A percentile compares a stretch with the other conserved stretches of the same genome.
These are phyloP conservation scores for Arizona elegans DNA, from an alignment of 2,113 vertebrate species.

Conservation along the genomic window DNA sequence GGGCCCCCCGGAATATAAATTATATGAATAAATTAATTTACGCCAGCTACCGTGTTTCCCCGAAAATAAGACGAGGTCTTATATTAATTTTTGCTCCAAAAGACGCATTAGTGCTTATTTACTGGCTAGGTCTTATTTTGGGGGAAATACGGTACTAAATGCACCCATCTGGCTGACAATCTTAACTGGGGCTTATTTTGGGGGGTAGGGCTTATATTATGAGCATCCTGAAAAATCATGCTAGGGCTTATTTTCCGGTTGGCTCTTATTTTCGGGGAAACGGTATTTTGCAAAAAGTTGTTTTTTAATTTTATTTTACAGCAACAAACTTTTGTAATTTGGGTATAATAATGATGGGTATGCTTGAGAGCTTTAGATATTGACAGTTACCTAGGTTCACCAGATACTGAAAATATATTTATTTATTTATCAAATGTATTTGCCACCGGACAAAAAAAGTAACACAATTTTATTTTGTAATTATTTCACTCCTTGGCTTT, in stretches of 20 bases:
- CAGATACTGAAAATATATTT: not conserved
- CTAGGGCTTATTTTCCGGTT: too few relatives aligned
- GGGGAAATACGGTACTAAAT: too few relatives aligned
- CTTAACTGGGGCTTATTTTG: too few relatives aligned
- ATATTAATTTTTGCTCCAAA: too few relatives aligned
- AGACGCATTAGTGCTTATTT: too few relatives aligned
- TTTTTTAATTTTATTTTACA: not conserved
- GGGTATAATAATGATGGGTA: not conserved
- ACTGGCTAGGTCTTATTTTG: too few relatives aligned
- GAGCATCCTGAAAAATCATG: too few relatives aligned
- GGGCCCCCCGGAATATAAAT: not conserved
- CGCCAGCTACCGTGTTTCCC: not conserved
- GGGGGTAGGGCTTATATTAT: too few relatives aligned
- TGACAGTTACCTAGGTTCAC: not conserved
- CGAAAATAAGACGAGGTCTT: too few relatives aligned
- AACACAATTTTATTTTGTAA: not conserved
- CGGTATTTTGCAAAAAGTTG: not conserved
- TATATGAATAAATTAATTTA: not conserved
- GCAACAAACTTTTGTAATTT: not conserved
- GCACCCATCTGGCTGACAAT: too few relatives aligned
- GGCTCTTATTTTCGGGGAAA: too few relatives aligned
- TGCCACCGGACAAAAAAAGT: not conserved
- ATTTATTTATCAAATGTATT: not conserved
- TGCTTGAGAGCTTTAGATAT: not conserved
- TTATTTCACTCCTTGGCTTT: not conserved